These are phyloP conservation scores for Lepilemur ruficaudatus DNA, from an alignment of 2,797 vertebrate species.

Conservation along the genomic window DNA sequence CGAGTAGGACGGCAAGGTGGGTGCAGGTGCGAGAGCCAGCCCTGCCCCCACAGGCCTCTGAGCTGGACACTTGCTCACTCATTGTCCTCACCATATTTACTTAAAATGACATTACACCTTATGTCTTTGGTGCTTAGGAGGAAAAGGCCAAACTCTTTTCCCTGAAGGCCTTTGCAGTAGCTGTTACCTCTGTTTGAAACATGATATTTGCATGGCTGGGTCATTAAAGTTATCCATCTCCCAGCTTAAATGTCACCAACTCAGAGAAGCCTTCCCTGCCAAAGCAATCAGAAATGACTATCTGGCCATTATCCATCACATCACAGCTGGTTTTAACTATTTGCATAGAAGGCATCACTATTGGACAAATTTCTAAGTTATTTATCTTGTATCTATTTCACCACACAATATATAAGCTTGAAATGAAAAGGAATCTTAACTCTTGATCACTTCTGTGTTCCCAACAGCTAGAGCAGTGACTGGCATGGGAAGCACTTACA, in stretches of 20 bases:
- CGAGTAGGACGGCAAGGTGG: accelerated
- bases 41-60: neutral
- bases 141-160: slow-evolving; percentile 3
- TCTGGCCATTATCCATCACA: neutral
- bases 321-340: neutral
- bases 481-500: neutral
- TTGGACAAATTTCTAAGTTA: neutral
- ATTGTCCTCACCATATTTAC: neutral
- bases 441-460: neutral
- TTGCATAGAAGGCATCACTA: neutral
- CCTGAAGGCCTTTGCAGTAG: neutral
- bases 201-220: slow-evolving; percentile 25
- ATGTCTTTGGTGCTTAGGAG: neutral
- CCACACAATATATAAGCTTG: neutral
- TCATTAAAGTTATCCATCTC: neutral
- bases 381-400: neutral
- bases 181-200: neutral
- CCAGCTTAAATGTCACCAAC: slow-evolving; percentile 6
- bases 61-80: neutral
- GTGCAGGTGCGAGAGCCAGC: too few species aligned
- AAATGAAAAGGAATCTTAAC: neutral
- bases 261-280: neutral
- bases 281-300: neutral
- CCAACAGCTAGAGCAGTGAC: neutral
- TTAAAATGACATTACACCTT: neutral